Base-by-base conservation (phyloP, 2,888 invertebrate genomes). In the Drosophila nigricruria region DNA sequence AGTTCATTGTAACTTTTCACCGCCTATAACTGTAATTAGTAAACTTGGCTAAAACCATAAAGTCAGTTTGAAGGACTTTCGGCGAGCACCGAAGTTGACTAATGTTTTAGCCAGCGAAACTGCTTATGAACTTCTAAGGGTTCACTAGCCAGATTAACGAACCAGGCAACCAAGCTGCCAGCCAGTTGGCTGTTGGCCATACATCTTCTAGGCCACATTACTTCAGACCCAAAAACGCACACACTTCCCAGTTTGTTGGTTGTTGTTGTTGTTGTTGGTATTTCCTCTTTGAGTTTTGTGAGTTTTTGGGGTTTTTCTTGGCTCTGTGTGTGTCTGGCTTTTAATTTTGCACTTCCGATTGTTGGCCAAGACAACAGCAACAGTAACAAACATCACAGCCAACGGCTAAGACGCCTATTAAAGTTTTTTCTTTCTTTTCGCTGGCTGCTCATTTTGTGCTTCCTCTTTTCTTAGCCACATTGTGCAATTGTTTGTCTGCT, bases 291-390 rank as follows among this genome's bases (percentile, higher is more conserved):
- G 30, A 49, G 49, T 23, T 27, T 47, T 27, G 47, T 47, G 27
- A 47, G 47, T 49, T 40, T 60, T 56, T 49, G 18, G 18, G 34
- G 34, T 60, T 16, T 50, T 47, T 70, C 23, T 38, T 70, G 60
- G 40, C 36, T 57, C 8, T 20, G 20, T 20, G 42, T 58, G 56
- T 57, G 79, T 85, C 82, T 80, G 81, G 66, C 74, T 78, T 86
- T 86, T 85, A 88, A 85, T 88, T 86, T 86, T 78, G 81, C 68
- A 77, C 88, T 85, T 85, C 89, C 84, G 84, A 83, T 86, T 88
- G 80, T 81, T 86, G 81, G 69, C 83, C 81, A 78, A 82, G 72
- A 68, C 74, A 71, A 56, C 42, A 53, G 40, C 50, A 36, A 30
- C 64, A 70, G 42, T 57, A 76, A 54, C 56, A n/a, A 30, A 8